phyloP scores from a whole-genome alignment of 2,113 vertebrate species.

The Dendropsophus ebraccatus region DNA sequence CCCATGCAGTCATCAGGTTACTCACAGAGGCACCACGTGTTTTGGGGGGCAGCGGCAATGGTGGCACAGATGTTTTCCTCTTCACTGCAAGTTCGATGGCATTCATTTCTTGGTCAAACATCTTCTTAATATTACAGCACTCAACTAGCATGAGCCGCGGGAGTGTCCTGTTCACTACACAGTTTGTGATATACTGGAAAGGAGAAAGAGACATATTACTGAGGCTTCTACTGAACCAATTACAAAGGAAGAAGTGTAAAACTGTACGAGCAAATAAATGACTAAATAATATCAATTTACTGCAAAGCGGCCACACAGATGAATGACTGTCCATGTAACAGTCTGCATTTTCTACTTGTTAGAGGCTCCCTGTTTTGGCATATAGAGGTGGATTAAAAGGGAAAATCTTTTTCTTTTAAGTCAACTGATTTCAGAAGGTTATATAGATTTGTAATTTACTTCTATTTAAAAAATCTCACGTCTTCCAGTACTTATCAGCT shows the following conservation, averaged over 20 bases:
- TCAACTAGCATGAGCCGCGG: slow-evolving; percentile 91
- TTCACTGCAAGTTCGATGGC: slow-evolving; percentile 85
- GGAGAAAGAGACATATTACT: slow-evolving; percentile 37
- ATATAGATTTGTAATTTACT: no score
- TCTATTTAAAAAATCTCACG: no score
- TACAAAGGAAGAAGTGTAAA: neutral
- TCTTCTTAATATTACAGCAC: slow-evolving; percentile 81
- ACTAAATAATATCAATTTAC: no score
- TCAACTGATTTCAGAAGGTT: no score
- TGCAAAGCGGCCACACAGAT: no score
- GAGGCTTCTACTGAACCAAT: neutral
- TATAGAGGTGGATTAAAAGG: no score
- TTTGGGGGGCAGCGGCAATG: slow-evolving; percentile 91
- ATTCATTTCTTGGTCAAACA: slow-evolving; percentile 92
- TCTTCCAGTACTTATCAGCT: no score
- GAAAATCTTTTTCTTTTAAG: no score
- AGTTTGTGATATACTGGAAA: slow-evolving; percentile 86
- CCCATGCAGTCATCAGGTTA: slow-evolving; percentile 46
- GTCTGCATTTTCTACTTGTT: no score
- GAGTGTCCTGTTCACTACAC: slow-evolving; percentile 83
- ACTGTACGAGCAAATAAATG: no score
- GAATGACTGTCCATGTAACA: no score
- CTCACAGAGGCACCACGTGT: slow-evolving; percentile 83
- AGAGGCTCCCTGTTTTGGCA: no score
- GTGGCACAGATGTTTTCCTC: slow-evolving; percentile 85